Evolutionary conservation across 2,113 vertebrate species (phyloP).

Genomic region (Thalassarche chlororhynchos): DNA sequence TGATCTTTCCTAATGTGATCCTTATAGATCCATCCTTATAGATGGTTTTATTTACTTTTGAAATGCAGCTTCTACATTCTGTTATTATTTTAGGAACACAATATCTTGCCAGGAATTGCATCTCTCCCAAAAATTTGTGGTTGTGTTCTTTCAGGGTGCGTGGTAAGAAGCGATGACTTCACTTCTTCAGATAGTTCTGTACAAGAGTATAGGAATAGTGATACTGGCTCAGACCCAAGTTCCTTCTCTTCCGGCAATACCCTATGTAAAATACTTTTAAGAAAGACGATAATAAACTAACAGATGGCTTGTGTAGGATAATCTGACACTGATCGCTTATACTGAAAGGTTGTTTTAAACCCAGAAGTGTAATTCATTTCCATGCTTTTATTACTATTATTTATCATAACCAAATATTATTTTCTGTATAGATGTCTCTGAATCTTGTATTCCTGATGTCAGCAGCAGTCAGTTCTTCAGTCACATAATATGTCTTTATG

Average conservation of each 20-base stretch:
- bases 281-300: slow-evolving; percentile 36
- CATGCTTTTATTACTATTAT: background rate
- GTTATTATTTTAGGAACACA: background rate
- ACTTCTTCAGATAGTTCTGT: background rate
- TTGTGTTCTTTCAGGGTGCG: background rate
- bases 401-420: background rate
- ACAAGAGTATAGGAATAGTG: background rate
- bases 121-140: background rate
- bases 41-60: background rate
- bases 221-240: background rate
- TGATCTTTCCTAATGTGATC: background rate
- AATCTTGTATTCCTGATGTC: background rate
- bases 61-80: background rate
- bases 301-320: slow-evolving; percentile 63
- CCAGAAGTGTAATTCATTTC: background rate
- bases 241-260: slow-evolving; percentile 37
- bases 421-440: background rate
- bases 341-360: slow-evolving; percentile 43
- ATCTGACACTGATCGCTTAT: slow-evolving; percentile 23
- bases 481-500: background rate
- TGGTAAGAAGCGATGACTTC: background rate
- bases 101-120: background rate
- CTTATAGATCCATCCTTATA: background rate
- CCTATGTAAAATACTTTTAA: slow-evolving; percentile 8
- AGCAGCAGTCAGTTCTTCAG: background rate